phyloP scores from a whole-genome alignment of 2,888 invertebrate genomes.

The Pollenia labialis region DNA sequence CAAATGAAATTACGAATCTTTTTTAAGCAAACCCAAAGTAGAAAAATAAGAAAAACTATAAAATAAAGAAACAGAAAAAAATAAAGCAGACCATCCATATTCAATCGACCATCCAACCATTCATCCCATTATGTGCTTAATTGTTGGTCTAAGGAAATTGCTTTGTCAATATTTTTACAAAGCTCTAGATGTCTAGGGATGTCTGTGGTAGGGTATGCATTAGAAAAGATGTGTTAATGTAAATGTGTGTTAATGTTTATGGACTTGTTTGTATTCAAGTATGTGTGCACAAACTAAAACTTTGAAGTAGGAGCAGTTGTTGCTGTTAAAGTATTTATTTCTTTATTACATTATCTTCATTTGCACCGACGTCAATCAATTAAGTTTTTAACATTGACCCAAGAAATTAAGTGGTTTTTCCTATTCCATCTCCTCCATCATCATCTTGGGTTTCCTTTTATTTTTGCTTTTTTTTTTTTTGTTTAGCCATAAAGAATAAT shows the following conservation, averaged over 20 bases:
- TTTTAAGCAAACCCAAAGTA: slow-evolving; percentile 32
- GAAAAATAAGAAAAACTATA: slow-evolving; percentile 34
- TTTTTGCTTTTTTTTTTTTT: slow-evolving; percentile 20
- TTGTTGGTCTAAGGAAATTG: slow-evolving; percentile 75
- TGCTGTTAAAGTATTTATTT: slow-evolving; percentile 32
- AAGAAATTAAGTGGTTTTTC: slow-evolving; percentile 71
- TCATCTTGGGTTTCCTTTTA: slow-evolving; percentile 10
- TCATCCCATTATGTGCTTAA: slow-evolving; percentile 74
- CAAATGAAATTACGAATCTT: slow-evolving; percentile 65
- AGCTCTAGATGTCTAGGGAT: slow-evolving; percentile 21
- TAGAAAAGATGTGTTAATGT: neutral
- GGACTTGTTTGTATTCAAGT: slow-evolving; percentile 19
- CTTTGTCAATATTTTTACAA: slow-evolving; percentile 75
- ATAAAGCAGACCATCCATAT: slow-evolving; percentile 7
- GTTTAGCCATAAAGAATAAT: slow-evolving; percentile 35
- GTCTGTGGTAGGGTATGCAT: neutral
- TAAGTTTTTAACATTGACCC: slow-evolving; percentile 76
- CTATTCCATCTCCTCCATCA: slow-evolving; percentile 38
- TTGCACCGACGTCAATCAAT: slow-evolving; percentile 73
- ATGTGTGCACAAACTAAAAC: slow-evolving; percentile 15
- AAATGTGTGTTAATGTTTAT: slow-evolving; percentile 18
- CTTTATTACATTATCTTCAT: slow-evolving; percentile 67
- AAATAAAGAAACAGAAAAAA: slow-evolving; percentile 28
- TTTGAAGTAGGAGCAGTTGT: slow-evolving; percentile 28
- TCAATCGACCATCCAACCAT: slow-evolving; percentile 17